Evolutionary conservation across 2,113 vertebrate species (phyloP).

Genomic region (Aspiorhynchus laticeps): DNA sequence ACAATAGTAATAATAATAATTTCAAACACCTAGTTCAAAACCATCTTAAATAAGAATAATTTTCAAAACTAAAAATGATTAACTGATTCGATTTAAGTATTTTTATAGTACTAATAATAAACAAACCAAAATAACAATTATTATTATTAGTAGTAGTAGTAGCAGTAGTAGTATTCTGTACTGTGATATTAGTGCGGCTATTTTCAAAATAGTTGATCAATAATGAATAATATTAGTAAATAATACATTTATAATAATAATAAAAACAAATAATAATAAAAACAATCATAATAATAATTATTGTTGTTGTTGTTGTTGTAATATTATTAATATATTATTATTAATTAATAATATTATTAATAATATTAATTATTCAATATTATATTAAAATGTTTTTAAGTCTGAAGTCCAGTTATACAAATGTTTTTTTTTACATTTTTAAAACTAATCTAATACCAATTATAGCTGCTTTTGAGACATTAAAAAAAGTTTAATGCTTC

Average conservation of each 20-base stretch:
- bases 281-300: no score
- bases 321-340: no score
- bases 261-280: no score
- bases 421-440: background rate
- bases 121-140: background rate
- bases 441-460: background rate
- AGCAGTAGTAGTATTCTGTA: background rate
- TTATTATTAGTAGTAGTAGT: background rate
- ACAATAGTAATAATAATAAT: background rate
- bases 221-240: background rate
- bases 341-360: no score
- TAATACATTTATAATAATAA: background rate
- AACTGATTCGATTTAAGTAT: background rate
- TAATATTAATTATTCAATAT: background rate
- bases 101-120: background rate
- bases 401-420: background rate
- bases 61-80: background rate
- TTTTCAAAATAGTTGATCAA: background rate
- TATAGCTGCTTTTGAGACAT: background rate
- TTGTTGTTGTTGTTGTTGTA: no score
- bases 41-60: background rate
- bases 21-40: background rate
- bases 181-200: background rate
- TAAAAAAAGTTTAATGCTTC: background rate
- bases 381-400: background rate